phyloP scores from a whole-genome alignment of 2,888 invertebrate genomes.

The Polyommatus icarus region DNA sequence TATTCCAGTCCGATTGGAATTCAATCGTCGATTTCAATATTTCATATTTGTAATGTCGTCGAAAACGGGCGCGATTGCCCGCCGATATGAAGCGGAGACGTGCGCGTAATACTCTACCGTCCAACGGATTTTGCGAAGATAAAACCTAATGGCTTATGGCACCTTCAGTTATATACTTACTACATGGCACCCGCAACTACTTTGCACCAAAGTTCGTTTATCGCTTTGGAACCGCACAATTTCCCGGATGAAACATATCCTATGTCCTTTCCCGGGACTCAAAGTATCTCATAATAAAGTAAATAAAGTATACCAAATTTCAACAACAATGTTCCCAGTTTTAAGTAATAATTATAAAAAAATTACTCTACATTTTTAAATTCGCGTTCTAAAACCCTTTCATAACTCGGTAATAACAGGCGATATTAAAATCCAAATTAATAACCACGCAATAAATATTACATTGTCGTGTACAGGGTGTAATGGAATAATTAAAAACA shows the following conservation, averaged over 20 bases:
- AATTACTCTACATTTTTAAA: not conserved
- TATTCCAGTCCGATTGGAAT: constrained; percentile 31
- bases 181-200: too few species aligned
- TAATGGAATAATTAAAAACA: constrained; percentile 17
- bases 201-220: too few species aligned
- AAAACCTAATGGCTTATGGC: not conserved
- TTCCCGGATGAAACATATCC: too few species aligned
- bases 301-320: too few species aligned
- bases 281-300: not conserved
- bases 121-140: constrained; percentile 21
- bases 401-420: not conserved
- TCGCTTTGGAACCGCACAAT: too few species aligned
- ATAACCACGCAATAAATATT: not conserved
- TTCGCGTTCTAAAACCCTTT: not conserved
- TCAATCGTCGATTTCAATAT: constrained; percentile 40
- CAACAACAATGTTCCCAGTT: too few species aligned
- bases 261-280: not conserved
- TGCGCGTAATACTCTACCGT: constrained; percentile 34
- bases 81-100: constrained; percentile 39
- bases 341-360: not conserved
- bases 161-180: not conserved
- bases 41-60: constrained; percentile 40
- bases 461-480: not conserved
- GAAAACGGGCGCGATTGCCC: constrained; percentile 35
- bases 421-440: not conserved